Percentiles rank a stretch among this genome's conserved stretches.
Evolutionary conservation across 1,140 invertebrate species (phyloP).

Genomic region (Drosophila rufa): DNA sequence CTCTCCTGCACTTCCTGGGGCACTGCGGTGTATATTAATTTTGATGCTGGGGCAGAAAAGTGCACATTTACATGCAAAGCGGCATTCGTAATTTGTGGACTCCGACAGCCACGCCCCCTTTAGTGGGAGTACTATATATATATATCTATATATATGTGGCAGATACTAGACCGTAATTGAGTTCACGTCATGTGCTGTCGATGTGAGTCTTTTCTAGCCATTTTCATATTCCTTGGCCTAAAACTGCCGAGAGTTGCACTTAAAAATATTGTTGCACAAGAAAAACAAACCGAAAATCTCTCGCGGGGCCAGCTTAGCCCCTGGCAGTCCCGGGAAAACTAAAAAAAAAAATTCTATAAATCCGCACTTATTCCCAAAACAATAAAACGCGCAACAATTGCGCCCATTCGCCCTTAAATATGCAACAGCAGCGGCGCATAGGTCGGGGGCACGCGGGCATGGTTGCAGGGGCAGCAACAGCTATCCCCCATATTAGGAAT

Average conservation of each 20-base stretch:
- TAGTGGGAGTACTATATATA: constrained; percentile 19
- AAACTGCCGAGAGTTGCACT: constrained; percentile 40
- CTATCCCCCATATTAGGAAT: constrained; percentile 63
- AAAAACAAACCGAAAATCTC: constrained; percentile 34
- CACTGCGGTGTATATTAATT: constrained; percentile 76
- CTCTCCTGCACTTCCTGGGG: constrained; percentile 36
- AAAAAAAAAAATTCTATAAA: constrained; percentile 66
- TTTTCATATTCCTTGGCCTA: constrained; percentile 23
- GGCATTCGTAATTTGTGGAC: constrained; percentile 79
- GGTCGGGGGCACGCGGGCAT: constrained; percentile 8
- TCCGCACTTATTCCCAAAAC: constrained; percentile 82
- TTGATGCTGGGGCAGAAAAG: constrained; percentile 72
- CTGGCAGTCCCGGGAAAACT: constrained; percentile 33
- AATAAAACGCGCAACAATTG: constrained; percentile 82
- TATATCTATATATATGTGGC: background rate
- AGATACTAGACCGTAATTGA: constrained; percentile 55
- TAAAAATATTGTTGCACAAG: constrained; percentile 48
- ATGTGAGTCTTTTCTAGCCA: constrained; percentile 8
- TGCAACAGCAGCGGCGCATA: constrained; percentile 48
- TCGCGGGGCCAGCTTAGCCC: constrained; percentile 30
- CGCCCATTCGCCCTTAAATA: constrained; percentile 74
- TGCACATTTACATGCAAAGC: constrained; percentile 80
- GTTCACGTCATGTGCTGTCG: constrained; percentile 69
- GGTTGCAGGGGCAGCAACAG: constrained; percentile 25
- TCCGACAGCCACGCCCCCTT: constrained; percentile 50